phyloP scores from a whole-genome alignment of 1,140 invertebrate genomes.

The Rhagoletis zephyria region DNA sequence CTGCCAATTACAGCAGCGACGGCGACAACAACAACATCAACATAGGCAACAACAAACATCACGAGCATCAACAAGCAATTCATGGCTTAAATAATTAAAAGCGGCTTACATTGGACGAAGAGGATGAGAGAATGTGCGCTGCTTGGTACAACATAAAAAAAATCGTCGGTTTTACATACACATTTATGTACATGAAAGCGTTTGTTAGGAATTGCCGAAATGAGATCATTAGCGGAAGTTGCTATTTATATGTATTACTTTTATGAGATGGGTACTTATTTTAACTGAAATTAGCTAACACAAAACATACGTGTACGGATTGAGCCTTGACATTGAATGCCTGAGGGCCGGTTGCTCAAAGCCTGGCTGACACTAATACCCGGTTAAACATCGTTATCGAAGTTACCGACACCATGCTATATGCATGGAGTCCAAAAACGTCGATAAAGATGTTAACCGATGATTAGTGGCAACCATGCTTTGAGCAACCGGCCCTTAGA shows the following conservation, averaged over 20 bases:
- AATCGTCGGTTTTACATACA: not conserved
- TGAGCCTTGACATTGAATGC: too few species aligned
- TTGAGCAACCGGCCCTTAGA: too few species aligned
- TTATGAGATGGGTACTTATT: not conserved
- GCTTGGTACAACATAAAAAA: not conserved
- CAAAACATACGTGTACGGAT: too few species aligned
- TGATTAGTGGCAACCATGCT: too few species aligned
- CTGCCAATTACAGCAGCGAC: slow-evolving; percentile 28
- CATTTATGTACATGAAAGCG: not conserved
- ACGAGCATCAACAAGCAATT: not conserved
- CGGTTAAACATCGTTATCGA: too few species aligned
- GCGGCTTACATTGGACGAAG: not conserved
- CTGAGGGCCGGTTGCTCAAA: too few species aligned
- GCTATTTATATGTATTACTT: too few species aligned
- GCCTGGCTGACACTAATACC: too few species aligned
- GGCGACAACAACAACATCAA: slow-evolving; percentile 10
- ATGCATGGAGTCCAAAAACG: too few species aligned
- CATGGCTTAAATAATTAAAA: slow-evolving; percentile 44
- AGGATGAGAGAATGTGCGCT: not conserved
- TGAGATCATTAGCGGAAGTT: slow-evolving; percentile 48
- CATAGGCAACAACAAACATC: not conserved
- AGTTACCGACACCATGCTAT: too few species aligned
- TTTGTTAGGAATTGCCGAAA: slow-evolving; percentile 23
- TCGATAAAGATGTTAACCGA: too few species aligned
- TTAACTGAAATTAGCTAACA: not conserved